These are phyloP conservation scores for Eupsittula cactorum DNA, from an alignment of 2,113 vertebrate genomes.

Conservation along the genomic window DNA sequence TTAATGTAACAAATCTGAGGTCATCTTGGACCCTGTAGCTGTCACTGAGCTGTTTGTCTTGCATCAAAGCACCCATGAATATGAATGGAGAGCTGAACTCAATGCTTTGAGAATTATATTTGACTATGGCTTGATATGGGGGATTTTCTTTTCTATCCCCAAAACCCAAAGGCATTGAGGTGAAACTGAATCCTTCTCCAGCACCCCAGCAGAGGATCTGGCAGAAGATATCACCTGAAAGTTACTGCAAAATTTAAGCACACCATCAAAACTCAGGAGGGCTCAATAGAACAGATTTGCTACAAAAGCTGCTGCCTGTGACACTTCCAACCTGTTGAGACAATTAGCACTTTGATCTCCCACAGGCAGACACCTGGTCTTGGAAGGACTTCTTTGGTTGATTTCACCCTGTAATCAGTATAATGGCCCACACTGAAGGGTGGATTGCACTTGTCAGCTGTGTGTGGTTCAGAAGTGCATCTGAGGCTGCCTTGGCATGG, in stretches of 20 bases:
- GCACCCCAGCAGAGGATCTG: background rate
- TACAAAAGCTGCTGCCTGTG: background rate
- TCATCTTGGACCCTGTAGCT: background rate
- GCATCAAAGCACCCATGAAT: background rate
- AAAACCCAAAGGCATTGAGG: rapidly evolving
- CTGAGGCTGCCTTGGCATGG: background rate
- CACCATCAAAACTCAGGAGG: background rate
- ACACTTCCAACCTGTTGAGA: background rate
- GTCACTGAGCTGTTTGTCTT: background rate
- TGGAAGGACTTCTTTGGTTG: background rate
- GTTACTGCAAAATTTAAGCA: background rate
- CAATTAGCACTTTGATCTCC: background rate
- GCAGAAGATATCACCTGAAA: background rate
- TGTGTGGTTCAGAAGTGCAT: background rate
- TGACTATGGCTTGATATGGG: background rate
- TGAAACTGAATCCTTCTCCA: background rate
- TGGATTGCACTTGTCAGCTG: too few relatives aligned
- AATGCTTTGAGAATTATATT: background rate
- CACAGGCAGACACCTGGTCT: background rate
- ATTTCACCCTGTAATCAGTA: background rate
- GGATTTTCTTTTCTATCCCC: background rate
- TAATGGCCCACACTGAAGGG: background rate
- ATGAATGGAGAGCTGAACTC: background rate
- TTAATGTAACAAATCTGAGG: background rate
- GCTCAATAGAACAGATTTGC: background rate